Evolutionary conservation across 2,797 vertebrate species (phyloP), one percentile per base, ranked within the genome.

Genomic region (Sebastes hubbsi): DNA sequence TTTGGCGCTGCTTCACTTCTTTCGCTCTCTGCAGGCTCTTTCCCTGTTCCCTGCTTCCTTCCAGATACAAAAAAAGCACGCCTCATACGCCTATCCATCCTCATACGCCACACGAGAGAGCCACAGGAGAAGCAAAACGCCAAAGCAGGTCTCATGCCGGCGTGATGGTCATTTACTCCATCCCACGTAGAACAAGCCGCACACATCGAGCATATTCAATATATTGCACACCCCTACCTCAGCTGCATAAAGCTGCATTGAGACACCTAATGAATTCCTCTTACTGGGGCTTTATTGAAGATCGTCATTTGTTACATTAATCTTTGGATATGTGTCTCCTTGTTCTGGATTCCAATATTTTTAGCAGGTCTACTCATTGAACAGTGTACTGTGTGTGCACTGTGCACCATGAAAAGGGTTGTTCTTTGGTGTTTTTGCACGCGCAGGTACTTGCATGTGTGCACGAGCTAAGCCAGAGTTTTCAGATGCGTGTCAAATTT

Each of bases 401-500:
- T 55, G 56, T 59, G 56, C 2, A 8, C 7, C 38, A 52, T 60
- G 36, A 52, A 80, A 59, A 56, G 8, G 34, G 58, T 42, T 55
- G 52, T 61, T 27, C 59, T 61, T 61, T 30, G 67, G 62, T 32
- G 22, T n/a, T 52, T 80, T 70, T 75, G 36, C 71, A 68, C 73
- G 46, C 62, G 69, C 73, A 74, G 42, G 70, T 86, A 66, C 60
- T 66, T 67, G n/a, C 2, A 18, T 69, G 34, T 25, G 24, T 59
- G 62, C 63, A 67, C 5, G 2, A 22, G 73, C 32, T 60, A 66
- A 63, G 49, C 70, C 77, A 67, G n/a, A 74, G 55, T 77, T 59
- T 76, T 89, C 76, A 79, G 73, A 62, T 5, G 32, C 0, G 81
- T 83, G 88, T 90, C 78, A 65, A 90, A 90, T 87, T 30, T 72